These are phyloP conservation scores for Ctena decussata DNA, from an alignment of 2,888 invertebrate genomes.

Conservation along the genomic window DNA sequence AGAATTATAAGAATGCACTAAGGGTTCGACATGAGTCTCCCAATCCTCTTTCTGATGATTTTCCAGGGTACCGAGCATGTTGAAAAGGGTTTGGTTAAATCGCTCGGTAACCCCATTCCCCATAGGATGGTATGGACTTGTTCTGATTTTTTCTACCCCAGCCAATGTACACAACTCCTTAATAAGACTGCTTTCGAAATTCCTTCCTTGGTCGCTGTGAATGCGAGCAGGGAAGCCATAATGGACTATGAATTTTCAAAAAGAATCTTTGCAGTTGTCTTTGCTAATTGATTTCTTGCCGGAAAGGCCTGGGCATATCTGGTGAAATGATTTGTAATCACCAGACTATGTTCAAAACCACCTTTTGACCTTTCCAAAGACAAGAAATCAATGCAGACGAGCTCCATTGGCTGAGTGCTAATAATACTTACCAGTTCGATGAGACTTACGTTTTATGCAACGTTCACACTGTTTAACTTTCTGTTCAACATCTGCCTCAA, in stretches of 20 bases:
- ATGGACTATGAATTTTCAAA: too few relatives aligned
- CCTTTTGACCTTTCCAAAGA: too few relatives aligned
- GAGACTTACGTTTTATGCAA: too few relatives aligned
- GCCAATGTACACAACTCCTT: neutral
- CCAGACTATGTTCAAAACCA: too few relatives aligned
- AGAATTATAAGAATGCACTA: slow-evolving; percentile 51
- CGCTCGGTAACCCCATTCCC: slow-evolving; percentile 45
- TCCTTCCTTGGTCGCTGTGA: slow-evolving; percentile 12
- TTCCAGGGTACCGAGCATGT: slow-evolving; percentile 50
- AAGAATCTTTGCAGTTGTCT: too few relatives aligned
- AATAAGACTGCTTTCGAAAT: slow-evolving; percentile 4
- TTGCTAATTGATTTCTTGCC: too few relatives aligned
- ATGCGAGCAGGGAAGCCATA: slow-evolving; percentile 12
- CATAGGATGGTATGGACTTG: slow-evolving; percentile 44
- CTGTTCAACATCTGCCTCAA: neutral
- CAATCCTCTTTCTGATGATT: slow-evolving; percentile 41
- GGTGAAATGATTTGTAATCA: too few relatives aligned
- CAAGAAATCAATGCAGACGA: too few relatives aligned
- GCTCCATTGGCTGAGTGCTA: too few relatives aligned
- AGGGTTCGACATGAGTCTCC: slow-evolving; percentile 28
- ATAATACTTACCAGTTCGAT: too few relatives aligned
- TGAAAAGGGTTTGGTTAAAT: slow-evolving; percentile 46
- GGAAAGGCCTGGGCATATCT: too few relatives aligned
- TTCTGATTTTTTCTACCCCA: slow-evolving; percentile 20
- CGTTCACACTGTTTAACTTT: neutral